A percentile compares a stretch with the other conserved stretches of the same genome.
phyloP scores from a whole-genome alignment of 2,888 invertebrate species.

The Tolmerus cingulatus region DNA sequence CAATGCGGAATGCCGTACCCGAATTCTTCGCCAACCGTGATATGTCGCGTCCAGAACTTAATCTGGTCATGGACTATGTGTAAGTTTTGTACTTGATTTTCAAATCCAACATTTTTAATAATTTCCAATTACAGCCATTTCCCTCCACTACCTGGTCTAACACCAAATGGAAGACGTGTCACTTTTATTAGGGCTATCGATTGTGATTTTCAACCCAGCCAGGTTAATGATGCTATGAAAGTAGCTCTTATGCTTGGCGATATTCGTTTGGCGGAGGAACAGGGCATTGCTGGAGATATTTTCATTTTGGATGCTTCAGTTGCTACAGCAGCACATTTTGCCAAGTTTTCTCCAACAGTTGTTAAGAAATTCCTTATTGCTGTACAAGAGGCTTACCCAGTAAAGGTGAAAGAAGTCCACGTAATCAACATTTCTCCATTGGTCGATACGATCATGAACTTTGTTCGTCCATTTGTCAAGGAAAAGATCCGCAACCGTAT shows the following conservation, averaged over 20 bases:
- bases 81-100: slow-evolving; percentile 64
- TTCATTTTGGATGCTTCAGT: slow-evolving; percentile 82
- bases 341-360: slow-evolving; percentile 82
- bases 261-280: slow-evolving; percentile 78
- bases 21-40: slow-evolving; percentile 84
- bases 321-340: slow-evolving; percentile 81
- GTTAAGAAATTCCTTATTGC: slow-evolving; percentile 87
- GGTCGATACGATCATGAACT: slow-evolving; percentile 84
- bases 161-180: slow-evolving; percentile 80
- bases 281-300: slow-evolving; percentile 83
- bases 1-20: slow-evolving; percentile 82
- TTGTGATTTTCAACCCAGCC: slow-evolving; percentile 74
- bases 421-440: slow-evolving; percentile 84
- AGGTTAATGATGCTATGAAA: slow-evolving; percentile 81
- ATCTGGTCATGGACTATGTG: slow-evolving; percentile 74
- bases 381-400: slow-evolving; percentile 88
- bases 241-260: slow-evolving; percentile 86
- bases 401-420: slow-evolving; percentile 86
- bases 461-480: slow-evolving; percentile 86
- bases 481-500: slow-evolving; percentile 87
- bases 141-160: slow-evolving; percentile 83
- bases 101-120: background rate
- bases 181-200: slow-evolving; percentile 76
- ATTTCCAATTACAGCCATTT: slow-evolving; percentile 65
- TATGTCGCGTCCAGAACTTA: slow-evolving; percentile 75